These are phyloP conservation scores for Pungitius pungitius DNA, from an alignment of 2,113 vertebrate species.

Conservation along the genomic window DNA sequence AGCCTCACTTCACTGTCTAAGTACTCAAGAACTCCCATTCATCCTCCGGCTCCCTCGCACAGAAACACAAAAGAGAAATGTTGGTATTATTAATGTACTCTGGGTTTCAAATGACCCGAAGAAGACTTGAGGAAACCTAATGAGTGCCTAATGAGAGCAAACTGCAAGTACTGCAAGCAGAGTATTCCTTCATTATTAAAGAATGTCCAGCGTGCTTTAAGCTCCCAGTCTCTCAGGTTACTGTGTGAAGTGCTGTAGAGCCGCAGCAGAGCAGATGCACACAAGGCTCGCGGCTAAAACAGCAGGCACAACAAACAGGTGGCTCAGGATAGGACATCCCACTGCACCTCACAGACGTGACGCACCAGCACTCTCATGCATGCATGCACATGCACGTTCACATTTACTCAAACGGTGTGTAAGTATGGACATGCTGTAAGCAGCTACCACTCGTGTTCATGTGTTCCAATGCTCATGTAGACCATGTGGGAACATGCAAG, in stretches of 20 bases:
- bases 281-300: slow-evolving; percentile 12
- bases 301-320: slow-evolving; percentile 58
- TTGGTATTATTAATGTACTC: not conserved
- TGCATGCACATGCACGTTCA: not conserved
- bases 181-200: slow-evolving; percentile 75
- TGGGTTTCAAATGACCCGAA: slow-evolving; percentile 2
- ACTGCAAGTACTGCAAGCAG: slow-evolving; percentile 68
- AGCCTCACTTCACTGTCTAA: not conserved
- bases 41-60: not conserved
- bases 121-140: slow-evolving; percentile 20
- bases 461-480: slow-evolving; percentile 15
- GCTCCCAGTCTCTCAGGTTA: slow-evolving; percentile 65
- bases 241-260: slow-evolving; percentile 58
- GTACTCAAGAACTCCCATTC: slow-evolving; percentile 6
- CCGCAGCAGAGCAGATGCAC: slow-evolving; percentile 58
- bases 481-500: slow-evolving; percentile 57
- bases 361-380: not conserved
- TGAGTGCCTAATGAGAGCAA: too few species aligned
- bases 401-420: not conserved
- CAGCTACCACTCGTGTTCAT: not conserved
- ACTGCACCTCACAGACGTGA: not conserved
- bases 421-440: slow-evolving; percentile 20
- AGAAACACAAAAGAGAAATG: not conserved
- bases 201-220: slow-evolving; percentile 59
- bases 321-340: slow-evolving; percentile 26